A percentile compares a stretch with the other conserved stretches of the same genome.
phyloP scores from a whole-genome alignment of 2,888 invertebrate genomes.

The Drosophila fulvimacula region DNA sequence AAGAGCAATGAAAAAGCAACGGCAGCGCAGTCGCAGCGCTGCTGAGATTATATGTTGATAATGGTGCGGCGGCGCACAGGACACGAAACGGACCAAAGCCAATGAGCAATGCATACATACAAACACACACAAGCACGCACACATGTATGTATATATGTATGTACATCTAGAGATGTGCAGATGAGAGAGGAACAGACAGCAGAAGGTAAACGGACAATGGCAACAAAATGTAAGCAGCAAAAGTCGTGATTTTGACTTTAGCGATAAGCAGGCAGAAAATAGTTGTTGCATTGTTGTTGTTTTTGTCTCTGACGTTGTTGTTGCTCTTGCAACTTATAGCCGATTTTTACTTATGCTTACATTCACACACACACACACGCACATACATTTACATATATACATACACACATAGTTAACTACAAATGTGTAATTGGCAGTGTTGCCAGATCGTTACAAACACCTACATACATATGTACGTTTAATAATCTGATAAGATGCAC shows the following conservation, averaged over 20 bases:
- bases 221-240: constrained; percentile 47
- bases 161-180: constrained; percentile 8
- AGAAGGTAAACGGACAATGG: constrained; percentile 45
- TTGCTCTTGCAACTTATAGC: constrained; percentile 35
- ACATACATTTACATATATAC: not conserved
- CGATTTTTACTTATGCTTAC: constrained; percentile 35
- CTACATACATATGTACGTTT: not conserved
- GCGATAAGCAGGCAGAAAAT: constrained; percentile 62
- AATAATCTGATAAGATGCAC: constrained; percentile 5
- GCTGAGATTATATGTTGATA: constrained; percentile 72
- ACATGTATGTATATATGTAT: not conserved
- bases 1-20: constrained; percentile 50
- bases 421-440: constrained; percentile 13
- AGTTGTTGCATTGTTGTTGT: constrained; percentile 32
- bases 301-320: constrained; percentile 15
- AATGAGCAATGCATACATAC: constrained; percentile 28
- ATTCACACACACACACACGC: not conserved
- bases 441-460: constrained; percentile 35
- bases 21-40: constrained; percentile 68
- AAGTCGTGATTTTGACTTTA: constrained; percentile 75
- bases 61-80: constrained; percentile 70
- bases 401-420: not conserved
- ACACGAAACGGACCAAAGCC: constrained; percentile 42
- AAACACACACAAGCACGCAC: constrained; percentile 14
- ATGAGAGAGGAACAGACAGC: constrained; percentile 34